Evolutionary conservation across 2,797 vertebrate genomes (phyloP).

Genomic region (Pantherophis alleghaniensis): DNA sequence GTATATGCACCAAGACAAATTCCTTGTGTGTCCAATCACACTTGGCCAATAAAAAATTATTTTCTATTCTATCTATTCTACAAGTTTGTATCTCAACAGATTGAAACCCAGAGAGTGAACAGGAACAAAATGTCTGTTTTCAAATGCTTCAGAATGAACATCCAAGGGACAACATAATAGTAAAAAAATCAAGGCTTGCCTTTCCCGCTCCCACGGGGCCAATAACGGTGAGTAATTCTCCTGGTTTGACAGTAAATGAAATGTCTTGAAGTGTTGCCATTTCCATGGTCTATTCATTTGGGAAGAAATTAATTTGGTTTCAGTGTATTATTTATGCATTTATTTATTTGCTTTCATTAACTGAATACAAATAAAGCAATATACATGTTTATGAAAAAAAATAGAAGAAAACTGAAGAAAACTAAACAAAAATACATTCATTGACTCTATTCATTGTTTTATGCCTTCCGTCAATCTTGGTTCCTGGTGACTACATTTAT

Average conservation of each 20-base stretch:
- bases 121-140: neutral
- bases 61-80: neutral
- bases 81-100: neutral
- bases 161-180: neutral
- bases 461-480: neutral
- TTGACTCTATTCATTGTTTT: neutral
- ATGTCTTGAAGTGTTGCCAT: conserved; percentile 83
- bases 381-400: neutral
- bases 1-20: too few relatives aligned
- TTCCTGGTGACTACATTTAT: too few relatives aligned
- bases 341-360: neutral
- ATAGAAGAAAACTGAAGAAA: neutral
- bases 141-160: neutral
- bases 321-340: neutral
- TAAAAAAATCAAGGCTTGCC: conserved; percentile 62
- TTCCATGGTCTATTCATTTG: conserved; percentile 71
- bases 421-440: neutral
- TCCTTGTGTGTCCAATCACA: too few relatives aligned
- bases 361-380: neutral
- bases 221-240: conserved; percentile 87
- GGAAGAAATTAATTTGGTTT: conserved; percentile 9
- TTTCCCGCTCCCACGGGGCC: conserved; percentile 95
- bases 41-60: too few relatives aligned
- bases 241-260: conserved; percentile 80
- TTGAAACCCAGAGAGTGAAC: neutral